A percentile compares a stretch with the other conserved stretches of the same genome.
These are phyloP conservation scores for Paramormyrops kingsleyae DNA, from an alignment of 2,113 vertebrate genomes.

Conservation along the genomic window DNA sequence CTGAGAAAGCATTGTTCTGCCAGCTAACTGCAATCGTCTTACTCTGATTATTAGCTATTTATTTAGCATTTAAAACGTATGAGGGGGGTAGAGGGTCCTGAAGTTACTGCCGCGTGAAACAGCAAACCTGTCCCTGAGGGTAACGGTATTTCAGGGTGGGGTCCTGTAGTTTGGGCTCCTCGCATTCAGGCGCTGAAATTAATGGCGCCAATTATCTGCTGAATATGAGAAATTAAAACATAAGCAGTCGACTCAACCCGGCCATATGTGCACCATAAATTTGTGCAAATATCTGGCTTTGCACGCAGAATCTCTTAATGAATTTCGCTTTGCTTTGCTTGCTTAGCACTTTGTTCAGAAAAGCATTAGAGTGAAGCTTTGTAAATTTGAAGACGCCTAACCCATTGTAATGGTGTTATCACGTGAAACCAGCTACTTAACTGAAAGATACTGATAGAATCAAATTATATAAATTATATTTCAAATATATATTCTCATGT, in stretches of 20 bases:
- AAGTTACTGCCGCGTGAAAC: background rate
- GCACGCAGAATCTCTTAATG: background rate
- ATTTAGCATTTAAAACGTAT: background rate
- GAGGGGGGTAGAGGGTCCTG: background rate
- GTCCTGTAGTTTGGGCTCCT: background rate
- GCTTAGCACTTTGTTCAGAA: conserved; percentile 1
- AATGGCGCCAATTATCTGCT: background rate
- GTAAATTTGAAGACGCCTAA: background rate
- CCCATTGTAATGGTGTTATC: background rate
- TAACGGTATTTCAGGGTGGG: background rate
- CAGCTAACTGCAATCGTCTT: background rate
- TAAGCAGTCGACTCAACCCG: background rate
- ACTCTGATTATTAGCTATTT: background rate
- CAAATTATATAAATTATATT: background rate
- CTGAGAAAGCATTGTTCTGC: background rate
- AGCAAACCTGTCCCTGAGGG: background rate
- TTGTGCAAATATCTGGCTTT: background rate
- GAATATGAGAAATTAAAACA: background rate
- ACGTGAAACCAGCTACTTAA: background rate
- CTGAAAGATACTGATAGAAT: background rate
- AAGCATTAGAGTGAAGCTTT: background rate
- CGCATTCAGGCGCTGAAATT: background rate
- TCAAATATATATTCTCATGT: background rate
- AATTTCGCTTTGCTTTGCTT: background rate
- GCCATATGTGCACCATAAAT: background rate